Conservation (phyloP, 2,113 vertebrate genomes). For the Dissostichus mawsoni region DNA sequence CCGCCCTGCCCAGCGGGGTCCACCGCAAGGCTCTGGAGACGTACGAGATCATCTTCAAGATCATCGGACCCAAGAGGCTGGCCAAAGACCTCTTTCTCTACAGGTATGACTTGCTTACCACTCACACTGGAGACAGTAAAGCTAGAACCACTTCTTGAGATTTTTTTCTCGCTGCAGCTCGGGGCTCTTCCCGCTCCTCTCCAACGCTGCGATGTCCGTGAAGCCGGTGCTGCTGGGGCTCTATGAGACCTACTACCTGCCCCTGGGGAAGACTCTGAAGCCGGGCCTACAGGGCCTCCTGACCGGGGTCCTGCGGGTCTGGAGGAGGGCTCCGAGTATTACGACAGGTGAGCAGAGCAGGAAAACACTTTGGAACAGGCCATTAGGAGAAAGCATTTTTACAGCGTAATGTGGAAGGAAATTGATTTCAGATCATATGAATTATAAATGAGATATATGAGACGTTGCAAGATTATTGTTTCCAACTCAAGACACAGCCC, state of each 20-base stretch:
- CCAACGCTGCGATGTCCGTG: constrained; percentile 99
- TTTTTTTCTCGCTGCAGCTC: constrained; percentile 82
- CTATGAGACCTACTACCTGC: constrained; percentile 97
- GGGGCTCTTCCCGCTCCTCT: constrained; percentile 97
- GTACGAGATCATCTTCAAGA: constrained; percentile 99
- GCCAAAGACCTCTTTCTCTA: constrained; percentile 99
- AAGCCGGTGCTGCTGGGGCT: constrained; percentile 95
- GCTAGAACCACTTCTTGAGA: neutral
- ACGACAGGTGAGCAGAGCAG: constrained; percentile 89
- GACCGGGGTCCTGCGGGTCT: constrained; percentile 95
- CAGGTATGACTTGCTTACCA: constrained; percentile 83
- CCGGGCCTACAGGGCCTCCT: constrained; percentile 96
- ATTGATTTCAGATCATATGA: constrained; percentile 54
- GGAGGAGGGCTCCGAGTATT: constrained; percentile 98
- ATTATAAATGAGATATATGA: constrained; percentile 59
- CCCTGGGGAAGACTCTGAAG: constrained; percentile 96
- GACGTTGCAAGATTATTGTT: constrained; percentile 35
- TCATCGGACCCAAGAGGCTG: constrained; percentile 97
- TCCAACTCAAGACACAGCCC: neutral
- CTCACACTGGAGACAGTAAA: neutral
- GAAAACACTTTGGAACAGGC: neutral
- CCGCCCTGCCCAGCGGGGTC: constrained; percentile 96
- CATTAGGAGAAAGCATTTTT: constrained; percentile 41
- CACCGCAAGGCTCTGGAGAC: constrained; percentile 99
- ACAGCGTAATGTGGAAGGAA: constrained; percentile 20